Evolutionary conservation across 1,140 invertebrate species (phyloP), one percentile per base, ranked within the genome.

Genomic region (Calliopsis andreniformis): DNA sequence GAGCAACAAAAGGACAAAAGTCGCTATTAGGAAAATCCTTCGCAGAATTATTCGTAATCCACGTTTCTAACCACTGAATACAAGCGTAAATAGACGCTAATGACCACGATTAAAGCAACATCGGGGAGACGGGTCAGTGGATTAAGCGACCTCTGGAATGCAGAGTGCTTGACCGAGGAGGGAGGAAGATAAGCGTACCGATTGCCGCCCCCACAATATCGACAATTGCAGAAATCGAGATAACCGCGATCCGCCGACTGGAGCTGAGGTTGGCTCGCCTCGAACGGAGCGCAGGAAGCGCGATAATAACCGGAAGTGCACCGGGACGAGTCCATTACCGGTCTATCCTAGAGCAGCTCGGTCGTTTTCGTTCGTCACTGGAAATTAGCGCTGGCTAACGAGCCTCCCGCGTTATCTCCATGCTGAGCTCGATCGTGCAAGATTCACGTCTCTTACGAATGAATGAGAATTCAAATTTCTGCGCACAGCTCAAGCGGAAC

Each of bases 231-330:
- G 80, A 77, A 61, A 79, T 77, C 64, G 78, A 79, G 71, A 82
- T 81, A 81, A 82, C 71, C 72, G 51, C 43, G 75, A 71, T 61
- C 30, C 35, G 61, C 47, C 66, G 43, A 25, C 28, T 3, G 35
- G 35, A 10, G 4, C 4, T 39, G 35, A 25, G 20, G 28, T 32
- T 14, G 58, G 35, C 49, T 49, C 30, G 45, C 30, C 16, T 80
- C 25, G 66, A 51, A 61, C 51, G 14, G 10, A 39, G 35, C 42
- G 61, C 59, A 47, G 64, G 72, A 81, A 75, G 47, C 56, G 30
- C 72, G 79, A 81, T 82, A 82, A 82, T 82, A 82, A 82, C 80
- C 80, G 80, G 79, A 82, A 82, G 61, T 28, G 66, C 72, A 61
- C 51, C 72, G 64, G 68, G 53, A 77, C 73, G 79, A 77, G 79